Conservation (phyloP, 37 sponge, comb jelly and placozoan genomes). For the Halichondria panicea region DNA sequence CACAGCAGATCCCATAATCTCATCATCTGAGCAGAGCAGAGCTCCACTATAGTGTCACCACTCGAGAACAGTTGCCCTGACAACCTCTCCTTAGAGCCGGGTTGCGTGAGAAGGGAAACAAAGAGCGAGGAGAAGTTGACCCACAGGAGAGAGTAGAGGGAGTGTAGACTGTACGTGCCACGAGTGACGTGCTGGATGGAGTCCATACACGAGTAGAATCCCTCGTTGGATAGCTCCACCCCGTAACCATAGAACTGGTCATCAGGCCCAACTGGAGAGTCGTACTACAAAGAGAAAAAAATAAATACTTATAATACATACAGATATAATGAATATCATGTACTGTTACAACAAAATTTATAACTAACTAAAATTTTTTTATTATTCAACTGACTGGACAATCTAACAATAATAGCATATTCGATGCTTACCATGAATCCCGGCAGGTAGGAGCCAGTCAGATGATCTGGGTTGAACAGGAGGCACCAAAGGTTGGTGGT, state of each 20-base stretch:
- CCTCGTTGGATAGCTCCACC: slow-evolving; percentile 71
- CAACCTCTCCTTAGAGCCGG: slow-evolving; percentile 44
- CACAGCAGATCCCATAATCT: slow-evolving; percentile 69
- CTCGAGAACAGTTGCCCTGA: slow-evolving; percentile 67
- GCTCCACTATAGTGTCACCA: slow-evolving; percentile 45
- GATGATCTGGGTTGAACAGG: slow-evolving; percentile 42
- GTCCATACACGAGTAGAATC: slow-evolving; percentile 72
- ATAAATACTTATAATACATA: background rate
- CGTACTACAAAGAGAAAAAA: slow-evolving; percentile 10
- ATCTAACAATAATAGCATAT: background rate
- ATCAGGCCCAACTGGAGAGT: slow-evolving; percentile 26
- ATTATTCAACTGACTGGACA: too few relatives aligned
- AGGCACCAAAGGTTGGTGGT: slow-evolving; percentile 72
- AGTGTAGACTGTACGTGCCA: slow-evolving; percentile 80
- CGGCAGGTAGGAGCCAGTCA: slow-evolving; percentile 43
- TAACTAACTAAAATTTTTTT: too few relatives aligned
- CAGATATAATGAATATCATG: background rate
- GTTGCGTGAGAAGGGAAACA: slow-evolving; percentile 69
- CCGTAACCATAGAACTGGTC: slow-evolving; percentile 76
- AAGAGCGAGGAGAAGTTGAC: slow-evolving; percentile 75
- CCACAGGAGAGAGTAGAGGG: slow-evolving; percentile 82
- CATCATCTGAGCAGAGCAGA: slow-evolving; percentile 68
- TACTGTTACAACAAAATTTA: too few relatives aligned
- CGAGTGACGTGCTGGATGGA: slow-evolving; percentile 68
- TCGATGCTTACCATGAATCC: slow-evolving; percentile 66